Percentiles rank a stretch among this genome's conserved stretches.
Conservation (phyloP, 2,797 vertebrate genomes). For the Onychomys arenicola region DNA sequence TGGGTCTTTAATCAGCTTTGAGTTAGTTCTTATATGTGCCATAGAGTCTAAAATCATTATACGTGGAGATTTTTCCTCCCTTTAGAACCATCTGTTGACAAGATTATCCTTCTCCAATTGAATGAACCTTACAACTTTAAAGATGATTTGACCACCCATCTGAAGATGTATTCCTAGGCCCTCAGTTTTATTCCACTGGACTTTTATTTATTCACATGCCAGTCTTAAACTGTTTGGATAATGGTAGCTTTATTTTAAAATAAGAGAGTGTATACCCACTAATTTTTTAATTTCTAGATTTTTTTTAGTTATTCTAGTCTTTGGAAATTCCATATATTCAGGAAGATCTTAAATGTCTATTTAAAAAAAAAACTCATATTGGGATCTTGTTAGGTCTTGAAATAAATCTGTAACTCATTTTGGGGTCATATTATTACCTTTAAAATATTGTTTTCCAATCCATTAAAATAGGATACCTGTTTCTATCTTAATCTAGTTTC, state of each 20-base stretch:
- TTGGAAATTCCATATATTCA: neutral
- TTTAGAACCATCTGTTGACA: no score
- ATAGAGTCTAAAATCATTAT: neutral
- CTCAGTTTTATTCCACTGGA: neutral
- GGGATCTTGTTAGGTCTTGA: neutral
- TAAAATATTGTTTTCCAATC: neutral
- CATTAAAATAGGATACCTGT: neutral
- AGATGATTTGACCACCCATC: neutral
- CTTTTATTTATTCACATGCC: neutral
- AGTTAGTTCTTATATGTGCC: neutral
- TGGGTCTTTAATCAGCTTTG: neutral
- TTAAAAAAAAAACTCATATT: neutral
- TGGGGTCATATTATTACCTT: neutral
- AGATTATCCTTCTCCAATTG: neutral
- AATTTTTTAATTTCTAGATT: neutral
- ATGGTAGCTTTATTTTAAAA: neutral
- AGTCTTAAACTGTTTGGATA: neutral
- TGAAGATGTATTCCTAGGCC: neutral
- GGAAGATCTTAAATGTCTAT: neutral
- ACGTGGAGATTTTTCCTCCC: neutral
- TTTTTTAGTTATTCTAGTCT: neutral
- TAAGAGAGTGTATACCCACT: neutral
- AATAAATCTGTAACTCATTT: neutral
- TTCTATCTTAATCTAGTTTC: neutral
- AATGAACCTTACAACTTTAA: neutral